Evolutionary conservation across 2,113 vertebrate species (phyloP).

Genomic region (Chamaetylas fuelleborni): DNA sequence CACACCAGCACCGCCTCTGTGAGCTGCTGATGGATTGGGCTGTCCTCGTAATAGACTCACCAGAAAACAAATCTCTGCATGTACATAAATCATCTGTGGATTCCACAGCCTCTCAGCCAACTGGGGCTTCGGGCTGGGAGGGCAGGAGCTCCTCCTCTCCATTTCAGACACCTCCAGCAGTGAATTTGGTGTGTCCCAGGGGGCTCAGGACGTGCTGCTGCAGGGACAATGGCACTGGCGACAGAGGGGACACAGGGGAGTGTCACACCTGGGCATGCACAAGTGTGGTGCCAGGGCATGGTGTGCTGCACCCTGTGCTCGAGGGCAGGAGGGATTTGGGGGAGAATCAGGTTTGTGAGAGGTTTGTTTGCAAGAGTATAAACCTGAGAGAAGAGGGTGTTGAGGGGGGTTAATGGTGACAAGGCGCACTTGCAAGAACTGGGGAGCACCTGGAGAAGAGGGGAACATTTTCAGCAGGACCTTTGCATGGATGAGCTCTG

Average conservation of each 20-base stretch:
- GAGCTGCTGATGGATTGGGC: constrained; percentile 32
- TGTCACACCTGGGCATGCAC: rapidly evolving
- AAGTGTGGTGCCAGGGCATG: not conserved
- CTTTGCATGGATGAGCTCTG: rapidly evolving
- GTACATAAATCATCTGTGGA: constrained; percentile 7
- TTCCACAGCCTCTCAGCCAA: not conserved
- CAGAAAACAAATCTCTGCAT: constrained; percentile 30
- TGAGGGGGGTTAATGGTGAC: rapidly evolving
- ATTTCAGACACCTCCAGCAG: not conserved
- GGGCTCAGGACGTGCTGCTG: not conserved
- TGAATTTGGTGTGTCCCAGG: rapidly evolving
- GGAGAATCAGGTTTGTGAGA: not conserved
- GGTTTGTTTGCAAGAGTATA: not conserved
- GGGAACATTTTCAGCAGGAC: not conserved
- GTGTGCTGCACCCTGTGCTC: rapidly evolving
- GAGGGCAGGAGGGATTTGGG: not conserved
- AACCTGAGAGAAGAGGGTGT: not conserved
- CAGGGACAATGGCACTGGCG: not conserved
- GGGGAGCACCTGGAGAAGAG: not conserved
- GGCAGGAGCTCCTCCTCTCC: not conserved
- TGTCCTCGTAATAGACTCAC: not conserved
- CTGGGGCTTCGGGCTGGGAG: not conserved
- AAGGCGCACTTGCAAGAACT: not conserved
- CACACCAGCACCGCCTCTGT: not conserved
- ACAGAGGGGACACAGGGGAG: not conserved